Evolutionary conservation across 2,888 invertebrate genomes (phyloP).

Genomic region (Dorcus hopei): DNA sequence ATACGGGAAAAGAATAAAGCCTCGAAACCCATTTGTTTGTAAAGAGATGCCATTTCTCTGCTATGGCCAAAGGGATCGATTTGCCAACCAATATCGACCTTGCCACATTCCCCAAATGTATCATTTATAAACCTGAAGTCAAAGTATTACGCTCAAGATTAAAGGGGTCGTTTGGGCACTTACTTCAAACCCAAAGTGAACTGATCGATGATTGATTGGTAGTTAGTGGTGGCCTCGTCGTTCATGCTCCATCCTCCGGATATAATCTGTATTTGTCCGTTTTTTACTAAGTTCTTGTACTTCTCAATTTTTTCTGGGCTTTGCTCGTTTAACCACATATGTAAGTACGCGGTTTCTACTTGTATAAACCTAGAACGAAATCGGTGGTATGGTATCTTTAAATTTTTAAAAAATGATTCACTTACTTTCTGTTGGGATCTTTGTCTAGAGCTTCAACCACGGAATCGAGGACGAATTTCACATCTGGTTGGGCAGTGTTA

Average conservation of each 20-base stretch:
- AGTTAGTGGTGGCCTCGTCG: constrained; percentile 64
- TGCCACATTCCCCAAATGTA: constrained; percentile 68
- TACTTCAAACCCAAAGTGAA: constrained; percentile 67
- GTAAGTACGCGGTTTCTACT: constrained; percentile 77
- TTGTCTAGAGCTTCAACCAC: constrained; percentile 69
- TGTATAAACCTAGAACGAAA: constrained; percentile 64
- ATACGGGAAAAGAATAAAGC: constrained; percentile 78
- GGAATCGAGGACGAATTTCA: constrained; percentile 86
- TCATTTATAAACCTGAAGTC: constrained; percentile 56
- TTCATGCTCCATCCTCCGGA: constrained; percentile 62
- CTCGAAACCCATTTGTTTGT: constrained; percentile 80
- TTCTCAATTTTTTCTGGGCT: constrained; percentile 52
- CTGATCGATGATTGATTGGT: constrained; percentile 68
- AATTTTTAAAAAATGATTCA: background rate
- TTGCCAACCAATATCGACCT: constrained; percentile 78
- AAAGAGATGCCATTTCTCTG: constrained; percentile 68
- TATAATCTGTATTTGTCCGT: constrained; percentile 58
- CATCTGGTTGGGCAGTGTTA: constrained; percentile 51
- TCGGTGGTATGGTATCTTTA: background rate
- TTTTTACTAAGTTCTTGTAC: constrained; percentile 59
- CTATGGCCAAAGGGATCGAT: constrained; percentile 85
- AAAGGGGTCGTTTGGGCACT: background rate
- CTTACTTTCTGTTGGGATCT: constrained; percentile 51
- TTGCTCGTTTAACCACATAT: constrained; percentile 78
- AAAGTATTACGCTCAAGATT: background rate